Evolutionary conservation across 2,113 vertebrate genomes (phyloP), one percentile per base, ranked within the genome.

Genomic region (Charina bottae): DNA sequence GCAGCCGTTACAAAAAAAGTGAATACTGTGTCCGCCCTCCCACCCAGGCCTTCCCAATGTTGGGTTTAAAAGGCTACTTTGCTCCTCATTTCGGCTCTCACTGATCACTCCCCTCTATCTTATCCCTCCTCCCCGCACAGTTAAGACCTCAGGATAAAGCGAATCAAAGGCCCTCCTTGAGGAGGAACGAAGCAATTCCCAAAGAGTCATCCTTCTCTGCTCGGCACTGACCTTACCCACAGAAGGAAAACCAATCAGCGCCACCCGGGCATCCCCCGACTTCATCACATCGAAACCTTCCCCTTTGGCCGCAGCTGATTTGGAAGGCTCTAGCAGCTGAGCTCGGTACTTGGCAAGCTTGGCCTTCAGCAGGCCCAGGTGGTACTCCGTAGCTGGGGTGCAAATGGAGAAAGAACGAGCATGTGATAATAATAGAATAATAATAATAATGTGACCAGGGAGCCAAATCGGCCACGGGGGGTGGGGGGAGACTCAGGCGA

Each of bases 281-380:
- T 99, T 99, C 99, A 99, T 99, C 68, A 99, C 99, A 98, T 99
- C 99, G 0, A 99, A 99, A 93, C 99, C 99, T 93, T 99, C 99
- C 10, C 99, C 99, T 97, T 99, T 99, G 2, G 97, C 98, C 0
- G 98, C 98, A 0, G 98, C 97, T 0, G 99, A 98, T 90, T 99
- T 99, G 91, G 99, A 98, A 0, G 99, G 99, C 90, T 99, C 99
- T 84, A 99, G 96, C 37, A 99, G 97, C 95, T 99, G 99, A 89
- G 99, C 98, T 97, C 99, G 98, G 96, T 99, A 99, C 59, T 99
- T 99, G 3, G 99, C 99, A 5, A 99, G 97, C 91, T 99, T 99
- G 53, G 99, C 99, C 95, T 99, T 99, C 93, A 99, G 98, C 96
- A 99, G 97, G 85, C 99, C 99, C 23, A 99, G 97, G 94, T 99